Percentiles rank a stretch among this genome's conserved stretches.
These are phyloP conservation scores for Drosophila novamexicana DNA, from an alignment of 1,140 invertebrate genomes.

Conservation along the genomic window DNA sequence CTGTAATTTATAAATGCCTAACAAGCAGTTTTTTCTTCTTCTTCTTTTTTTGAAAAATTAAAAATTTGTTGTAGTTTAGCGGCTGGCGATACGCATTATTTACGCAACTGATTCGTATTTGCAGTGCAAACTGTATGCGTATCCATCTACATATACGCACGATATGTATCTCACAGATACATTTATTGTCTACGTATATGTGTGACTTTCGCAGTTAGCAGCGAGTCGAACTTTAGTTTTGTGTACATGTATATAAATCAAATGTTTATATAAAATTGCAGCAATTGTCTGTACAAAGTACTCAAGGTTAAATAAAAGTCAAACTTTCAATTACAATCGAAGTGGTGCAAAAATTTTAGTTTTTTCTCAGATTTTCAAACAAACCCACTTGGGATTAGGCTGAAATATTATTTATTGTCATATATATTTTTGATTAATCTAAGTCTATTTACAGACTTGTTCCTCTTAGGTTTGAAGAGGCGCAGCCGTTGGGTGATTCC, in stretches of 20 bases:
- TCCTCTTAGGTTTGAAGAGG: background rate
- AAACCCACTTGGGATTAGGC: too few relatives aligned
- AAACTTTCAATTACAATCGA: constrained; percentile 6
- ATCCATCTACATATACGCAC: background rate
- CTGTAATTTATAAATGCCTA: constrained; percentile 76
- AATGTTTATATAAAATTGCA: constrained; percentile 18
- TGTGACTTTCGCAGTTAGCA: background rate
- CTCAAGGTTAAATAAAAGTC: constrained; percentile 33
- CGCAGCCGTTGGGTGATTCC: too few relatives aligned
- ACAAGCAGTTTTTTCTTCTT: constrained; percentile 41
- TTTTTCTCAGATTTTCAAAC: too few relatives aligned
- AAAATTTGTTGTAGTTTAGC: constrained; percentile 18
- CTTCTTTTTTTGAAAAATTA: constrained; percentile 24
- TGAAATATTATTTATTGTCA: too few relatives aligned
- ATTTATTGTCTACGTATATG: constrained; percentile 4
- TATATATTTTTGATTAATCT: too few relatives aligned
- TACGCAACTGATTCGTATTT: constrained; percentile 82
- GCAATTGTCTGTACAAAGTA: constrained; percentile 35
- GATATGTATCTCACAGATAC: background rate
- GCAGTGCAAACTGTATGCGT: constrained; percentile 65
- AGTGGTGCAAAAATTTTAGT: too few relatives aligned
- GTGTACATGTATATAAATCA: constrained; percentile 16
- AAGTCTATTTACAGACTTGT: too few relatives aligned
- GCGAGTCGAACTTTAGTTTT: background rate
- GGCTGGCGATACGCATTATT: constrained; percentile 72